Evolutionary conservation across 2,113 vertebrate species (phyloP).

Genomic region (Pholis gunnellus): DNA sequence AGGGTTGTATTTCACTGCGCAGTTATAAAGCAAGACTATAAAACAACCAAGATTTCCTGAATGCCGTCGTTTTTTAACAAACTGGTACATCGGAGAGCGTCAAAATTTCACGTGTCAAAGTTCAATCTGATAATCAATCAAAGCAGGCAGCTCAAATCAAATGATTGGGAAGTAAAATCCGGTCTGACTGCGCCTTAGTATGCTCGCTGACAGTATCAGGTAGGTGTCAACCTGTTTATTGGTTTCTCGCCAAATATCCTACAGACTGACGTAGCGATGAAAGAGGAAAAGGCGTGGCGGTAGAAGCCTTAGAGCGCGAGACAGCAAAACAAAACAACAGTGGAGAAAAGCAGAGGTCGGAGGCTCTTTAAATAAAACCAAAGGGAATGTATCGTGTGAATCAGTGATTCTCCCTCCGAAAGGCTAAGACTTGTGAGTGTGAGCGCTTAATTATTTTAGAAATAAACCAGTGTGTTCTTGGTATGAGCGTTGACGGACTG

Average conservation of each 20-base stretch:
- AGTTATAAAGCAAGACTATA: not conserved
- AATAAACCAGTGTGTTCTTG: conserved; percentile 25
- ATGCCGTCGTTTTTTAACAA: not conserved
- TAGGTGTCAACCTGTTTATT: not conserved
- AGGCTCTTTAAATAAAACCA: conserved; percentile 31
- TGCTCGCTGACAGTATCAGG: not conserved
- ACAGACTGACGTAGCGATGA: conserved; percentile 16
- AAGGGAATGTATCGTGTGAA: conserved; percentile 57
- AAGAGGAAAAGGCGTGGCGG: conserved; percentile 15
- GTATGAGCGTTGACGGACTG: conserved; percentile 8
- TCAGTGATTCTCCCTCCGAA: conserved; percentile 70
- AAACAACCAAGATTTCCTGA: not conserved
- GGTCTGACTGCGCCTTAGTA: not conserved
- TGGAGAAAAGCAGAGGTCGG: conserved; percentile 13
- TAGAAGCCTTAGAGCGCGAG: conserved; percentile 4
- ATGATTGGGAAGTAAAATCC: accelerated
- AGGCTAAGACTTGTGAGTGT: conserved; percentile 53
- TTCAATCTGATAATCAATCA: not conserved
- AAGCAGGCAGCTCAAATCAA: not conserved
- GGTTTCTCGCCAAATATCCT: conserved; percentile 13
- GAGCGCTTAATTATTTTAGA: not conserved
- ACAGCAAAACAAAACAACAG: conserved; percentile 19
- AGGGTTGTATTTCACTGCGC: not conserved
- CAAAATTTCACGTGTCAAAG: not conserved
- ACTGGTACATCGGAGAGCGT: not conserved